phyloP scores from a whole-genome alignment of 2,888 invertebrate genomes.

The Pterobdella sp. region DNA sequence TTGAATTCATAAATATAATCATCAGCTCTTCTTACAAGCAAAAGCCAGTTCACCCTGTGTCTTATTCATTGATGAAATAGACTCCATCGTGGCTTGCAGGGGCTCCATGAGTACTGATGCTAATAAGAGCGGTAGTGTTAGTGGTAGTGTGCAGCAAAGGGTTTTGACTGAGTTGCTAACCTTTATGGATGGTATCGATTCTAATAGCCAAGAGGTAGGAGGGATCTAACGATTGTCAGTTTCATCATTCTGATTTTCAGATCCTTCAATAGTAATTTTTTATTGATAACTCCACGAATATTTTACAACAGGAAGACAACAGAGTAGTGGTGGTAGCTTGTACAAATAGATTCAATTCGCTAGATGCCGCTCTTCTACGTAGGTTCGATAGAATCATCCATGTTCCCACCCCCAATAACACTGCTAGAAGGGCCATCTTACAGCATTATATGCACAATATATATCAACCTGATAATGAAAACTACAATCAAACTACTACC shows the following conservation, averaged over 20 bases:
- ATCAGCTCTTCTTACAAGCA: slow-evolving; percentile 57
- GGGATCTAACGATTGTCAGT: no score
- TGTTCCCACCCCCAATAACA: slow-evolving; percentile 56
- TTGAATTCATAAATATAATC: slow-evolving; percentile 1
- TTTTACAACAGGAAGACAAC: slow-evolving; percentile 9
- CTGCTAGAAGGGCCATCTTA: background rate
- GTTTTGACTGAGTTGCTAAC: background rate
- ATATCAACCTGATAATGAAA: background rate
- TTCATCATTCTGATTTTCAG: no score
- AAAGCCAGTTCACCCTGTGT: slow-evolving; percentile 59
- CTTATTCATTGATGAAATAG: slow-evolving; percentile 62
- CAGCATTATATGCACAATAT: background rate
- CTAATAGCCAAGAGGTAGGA: no score
- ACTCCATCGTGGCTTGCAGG: slow-evolving; percentile 36
- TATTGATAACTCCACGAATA: background rate
- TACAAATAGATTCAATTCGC: slow-evolving; percentile 61
- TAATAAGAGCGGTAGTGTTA: background rate
- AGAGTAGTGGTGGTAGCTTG: slow-evolving; percentile 59
- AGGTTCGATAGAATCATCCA: slow-evolving; percentile 60
- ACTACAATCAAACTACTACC: background rate
- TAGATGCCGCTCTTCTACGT: slow-evolving; percentile 60
- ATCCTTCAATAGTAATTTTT: background rate
- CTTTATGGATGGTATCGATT: slow-evolving; percentile 13
- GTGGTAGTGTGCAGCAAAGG: background rate
- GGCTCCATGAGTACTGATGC: background rate